Base-by-base conservation (phyloP, 2,113 vertebrate genomes). In the Melospiza georgiana region DNA sequence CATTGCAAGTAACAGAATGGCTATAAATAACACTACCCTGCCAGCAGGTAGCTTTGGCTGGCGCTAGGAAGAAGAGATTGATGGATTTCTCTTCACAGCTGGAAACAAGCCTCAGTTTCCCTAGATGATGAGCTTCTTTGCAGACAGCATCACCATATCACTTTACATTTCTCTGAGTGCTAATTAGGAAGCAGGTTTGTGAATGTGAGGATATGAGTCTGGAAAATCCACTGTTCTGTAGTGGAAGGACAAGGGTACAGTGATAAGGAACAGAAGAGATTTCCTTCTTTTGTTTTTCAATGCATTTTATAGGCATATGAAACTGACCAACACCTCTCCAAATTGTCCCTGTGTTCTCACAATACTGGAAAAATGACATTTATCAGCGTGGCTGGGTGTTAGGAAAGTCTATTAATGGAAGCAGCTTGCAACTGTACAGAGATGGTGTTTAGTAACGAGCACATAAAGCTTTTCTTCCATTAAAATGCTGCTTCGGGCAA, bases 401-500 rank as follows among this genome's bases (percentile, higher is more conserved):
- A 88, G 31, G 49, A 20, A 72, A 89, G 51, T 69, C 91, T 93
- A 41, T 75, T 93, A 82, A 89, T 72, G 68, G 72, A 52, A 89
- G 71, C 31, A 68, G 62, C 5, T 48, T 66, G 69, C 74, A 91
- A 93, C 83, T 57, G 52, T 69, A 83, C 58, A 69, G 80, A 74
- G 52, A 33, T 93, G 79, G 76, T 54, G 52, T 95, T 96, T 91
- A 93, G 62, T 25, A 93, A 84, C 11, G n/a, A 12, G 48, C 61
- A 67, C 41, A 82, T 72, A 41, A 90, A 94, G 72, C 22, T 84
- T 93, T 85, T 87, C 66, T 94, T 79, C 88, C 81, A 48, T 96
- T 93, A 91, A 68, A 93, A 93, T 52, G 61, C 57, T 83, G 76
- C 95, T 96, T 86, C 27, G 10, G 87, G 95, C 92, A 52, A 94